Base-by-base conservation (phyloP, 2,888 invertebrate genomes). In the Aquatica leii region DNA sequence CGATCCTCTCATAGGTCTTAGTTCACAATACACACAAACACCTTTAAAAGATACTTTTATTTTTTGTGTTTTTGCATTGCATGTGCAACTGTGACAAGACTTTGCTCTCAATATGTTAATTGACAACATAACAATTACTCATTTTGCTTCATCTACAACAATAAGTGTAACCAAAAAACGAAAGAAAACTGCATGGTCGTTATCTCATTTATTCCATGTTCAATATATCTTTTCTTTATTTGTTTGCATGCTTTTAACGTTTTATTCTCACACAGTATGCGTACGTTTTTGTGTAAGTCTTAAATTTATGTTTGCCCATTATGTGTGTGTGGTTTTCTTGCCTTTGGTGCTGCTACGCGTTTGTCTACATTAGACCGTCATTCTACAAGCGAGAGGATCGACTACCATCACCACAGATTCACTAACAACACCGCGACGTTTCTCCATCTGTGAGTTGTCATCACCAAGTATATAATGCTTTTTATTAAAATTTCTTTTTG, bases 301-400 rank as follows among this genome's bases (percentile, higher is more conserved):
- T 65, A 57, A 59, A 57, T 46, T 66, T 50, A 54, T 62, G 59
- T 58, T 62, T 65, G 59, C 62, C 62, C 55, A 59, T 62, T 61
- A 60, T 60, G 64, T 69, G 62, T 67, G 65, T 69, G 65, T 65
- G 62, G 61, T 67, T 59, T 69, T 59, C 65, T 59, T 67, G 65
- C 55, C 59, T 58, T 59, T 69, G 68, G 67, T 67, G 61, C 68
- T 65, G 51, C 67, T 64, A 66, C 59, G 69, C 66, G 59, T 68
- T 59, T 65, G 60, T 62, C 69, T 68, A 67, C 71, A 66, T 64
- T 73, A 79, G 79, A 77, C 76, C 76, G 65, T 77, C 74, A 71
- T 78, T 77, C 77, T 78, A 72, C 79, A 77, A 73, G 72, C 77
- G 78, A 78, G 77, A 77, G 78, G 80, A 77, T 76, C 80, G 70